Base-by-base conservation (phyloP, 2,113 vertebrate genomes). In the Uria aalge region DNA sequence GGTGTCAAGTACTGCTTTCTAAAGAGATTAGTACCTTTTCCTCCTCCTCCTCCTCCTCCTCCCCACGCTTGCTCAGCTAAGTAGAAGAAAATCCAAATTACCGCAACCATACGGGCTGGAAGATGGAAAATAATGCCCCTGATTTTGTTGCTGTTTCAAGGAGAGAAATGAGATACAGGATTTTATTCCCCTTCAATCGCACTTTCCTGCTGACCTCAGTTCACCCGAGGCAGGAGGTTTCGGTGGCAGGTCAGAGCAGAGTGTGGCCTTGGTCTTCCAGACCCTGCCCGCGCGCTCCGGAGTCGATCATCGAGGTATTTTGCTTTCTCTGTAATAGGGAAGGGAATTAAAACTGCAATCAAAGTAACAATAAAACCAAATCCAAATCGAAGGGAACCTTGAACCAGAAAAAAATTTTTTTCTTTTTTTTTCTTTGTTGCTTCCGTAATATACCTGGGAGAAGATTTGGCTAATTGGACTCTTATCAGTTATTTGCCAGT, bases 1-100 rank as follows among this genome's bases (percentile, higher is more conserved):
- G 77, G 77, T 93, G 94, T 96, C 97, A 95, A 94, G 59, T 85
- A 87, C 91, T 95, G 91, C 92, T 96, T 96, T 95, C 94, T 87
- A 48, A 92, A 94, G 95, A 85, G 94, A 96, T 95, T 73, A 91
- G 91, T 82, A 47, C 97, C 86, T 97, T 90, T 3, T 82, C 90
- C 78, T 91, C 88, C 94, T 81, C 90, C 88, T 75, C 55, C 59
- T 62, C 71, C 67, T 74, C 53, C 64, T 89, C 80, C 81, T 80
- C 85, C 38, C 72, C 87, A 18, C 2, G 3, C 80, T 89, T 79
- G 86, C 89, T 95, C 91, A 91, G 94, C 84, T 85, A 36, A 91
- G 62, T 38, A 95, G 91, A 83, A 95, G 86, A 92, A 95, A 89
- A 95, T 87, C 89, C 77, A 82, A 94, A 92, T 92, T 92, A 45